Evolutionary conservation across 2,113 vertebrate genomes (phyloP), one percentile per base, ranked within the genome.

Genomic region (Pyxicephalus adspersus): DNA sequence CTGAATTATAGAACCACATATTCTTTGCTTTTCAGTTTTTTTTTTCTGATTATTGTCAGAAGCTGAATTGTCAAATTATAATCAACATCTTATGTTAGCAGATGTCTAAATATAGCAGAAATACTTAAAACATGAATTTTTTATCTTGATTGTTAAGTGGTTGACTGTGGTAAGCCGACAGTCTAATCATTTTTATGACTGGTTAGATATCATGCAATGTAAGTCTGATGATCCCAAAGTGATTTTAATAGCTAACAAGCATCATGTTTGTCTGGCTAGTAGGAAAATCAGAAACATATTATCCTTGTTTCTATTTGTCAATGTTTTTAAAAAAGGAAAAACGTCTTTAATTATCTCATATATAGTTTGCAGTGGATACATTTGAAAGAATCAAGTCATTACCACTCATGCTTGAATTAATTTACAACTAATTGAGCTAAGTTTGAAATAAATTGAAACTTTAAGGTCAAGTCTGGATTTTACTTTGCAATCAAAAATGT

Each of bases 381-480:
- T 75, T 75, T 66, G 26, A 82, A 82, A 66, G 70, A 82, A 75
- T 20, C 80, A 60, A 63, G 80, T 52, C 61, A 75, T 82, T 75
- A 75, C 17, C 63, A 75, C 80, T 74, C 28, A 51, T 75, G 80
- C 60, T 82, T 73, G 70, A 75, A 82, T 82, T 82, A 66, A 81
- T 81, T 81, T 81, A 5, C 61, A 65, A 75, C 70, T 81, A 81
- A 82, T 74, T 82, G 61, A 75, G 63, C 65, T 66, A 66, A 52
- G 50, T 75, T 66, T 75, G 64, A 75, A 82, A 75, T 82, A 75
- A 82, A 82, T 19, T 31, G 50, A 52, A 55, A 26, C 52, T 82
- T 82, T 19, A 66, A 75, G 80, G 80, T 75, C 63, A 82, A 75
- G 70, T 16, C 61, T 66, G 61, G 77, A 82, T 75, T 71, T 52